Evolutionary conservation across 2,888 invertebrate genomes (phyloP).

Genomic region (Ochropacha duplaris): DNA sequence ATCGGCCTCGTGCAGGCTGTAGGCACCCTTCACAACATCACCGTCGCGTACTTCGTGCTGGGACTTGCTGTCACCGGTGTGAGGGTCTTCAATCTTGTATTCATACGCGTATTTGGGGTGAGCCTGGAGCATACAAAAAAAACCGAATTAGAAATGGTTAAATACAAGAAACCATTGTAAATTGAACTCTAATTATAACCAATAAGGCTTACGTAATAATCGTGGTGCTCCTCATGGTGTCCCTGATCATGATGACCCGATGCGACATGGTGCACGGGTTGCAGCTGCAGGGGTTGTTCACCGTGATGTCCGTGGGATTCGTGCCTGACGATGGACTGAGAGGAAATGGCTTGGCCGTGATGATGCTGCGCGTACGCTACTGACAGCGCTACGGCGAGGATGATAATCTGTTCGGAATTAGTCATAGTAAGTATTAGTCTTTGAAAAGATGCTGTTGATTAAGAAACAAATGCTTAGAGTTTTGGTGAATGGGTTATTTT

Average conservation of each 20-base stretch:
- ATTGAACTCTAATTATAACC: neutral
- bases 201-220: constrained; percentile 50
- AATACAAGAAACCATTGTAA: too few species aligned
- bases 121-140: constrained; percentile 35
- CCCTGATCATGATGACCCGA: constrained; percentile 23
- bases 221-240: constrained; percentile 42
- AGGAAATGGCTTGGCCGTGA: constrained; percentile 37
- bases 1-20: constrained; percentile 81
- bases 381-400: constrained; percentile 30
- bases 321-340: constrained; percentile 41
- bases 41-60: constrained; percentile 81
- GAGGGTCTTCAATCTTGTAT: constrained; percentile 78
- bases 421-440: constrained; percentile 1
- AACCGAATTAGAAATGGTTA: neutral
- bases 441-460: too few species aligned
- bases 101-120: constrained; percentile 81
- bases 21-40: constrained; percentile 80
- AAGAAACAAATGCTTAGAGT: neutral
- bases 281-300: constrained; percentile 23
- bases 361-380: constrained; percentile 45
- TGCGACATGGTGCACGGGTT: constrained; percentile 22
- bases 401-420: constrained; percentile 21
- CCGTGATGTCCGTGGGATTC: constrained; percentile 28
- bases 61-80: constrained; percentile 82
- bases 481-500: neutral